A percentile compares a stretch with the other conserved stretches of the same genome.
Evolutionary conservation across 1,140 invertebrate species (phyloP).

Genomic region (Dendrolimus kikuchii): DNA sequence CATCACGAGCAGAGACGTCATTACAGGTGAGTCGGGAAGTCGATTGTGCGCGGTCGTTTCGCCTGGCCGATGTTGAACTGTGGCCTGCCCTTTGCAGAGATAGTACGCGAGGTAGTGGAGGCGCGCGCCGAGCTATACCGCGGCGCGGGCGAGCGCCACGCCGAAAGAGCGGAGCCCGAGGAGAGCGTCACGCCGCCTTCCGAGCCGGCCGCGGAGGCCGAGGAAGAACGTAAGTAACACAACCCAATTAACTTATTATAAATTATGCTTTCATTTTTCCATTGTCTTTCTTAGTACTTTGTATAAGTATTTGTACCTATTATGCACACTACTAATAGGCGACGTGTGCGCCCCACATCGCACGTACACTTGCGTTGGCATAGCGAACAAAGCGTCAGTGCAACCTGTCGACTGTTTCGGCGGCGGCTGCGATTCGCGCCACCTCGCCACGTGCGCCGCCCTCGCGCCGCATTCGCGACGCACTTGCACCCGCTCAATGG

Average conservation of each 20-base stretch:
- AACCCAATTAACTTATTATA: no score
- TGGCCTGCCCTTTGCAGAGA: slow-evolving; percentile 65
- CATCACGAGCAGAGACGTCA: slow-evolving; percentile 83
- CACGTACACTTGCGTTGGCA: no score
- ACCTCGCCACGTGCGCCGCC: slow-evolving; percentile 13
- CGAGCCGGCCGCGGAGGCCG: slow-evolving; percentile 13
- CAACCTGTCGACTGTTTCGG: background rate
- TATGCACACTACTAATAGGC: no score
- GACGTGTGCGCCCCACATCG: no score
- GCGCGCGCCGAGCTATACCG: slow-evolving; percentile 77
- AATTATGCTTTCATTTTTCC: no score
- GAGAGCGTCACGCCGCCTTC: slow-evolving; percentile 30
- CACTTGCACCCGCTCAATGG: slow-evolving; percentile 12
- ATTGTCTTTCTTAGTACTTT: no score
- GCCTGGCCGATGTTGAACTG: no score
- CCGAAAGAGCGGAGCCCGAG: slow-evolving; percentile 21
- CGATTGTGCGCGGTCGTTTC: no score
- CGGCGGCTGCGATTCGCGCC: slow-evolving; percentile 8
- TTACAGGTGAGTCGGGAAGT: slow-evolving; percentile 74
- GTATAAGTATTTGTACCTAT: no score
- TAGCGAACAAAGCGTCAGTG: no score
- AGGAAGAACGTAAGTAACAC: slow-evolving; percentile 18
- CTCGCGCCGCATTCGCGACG: slow-evolving; percentile 6
- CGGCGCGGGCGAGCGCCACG: slow-evolving; percentile 25
- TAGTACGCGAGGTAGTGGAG: slow-evolving; percentile 82